Evolutionary conservation across 1,140 invertebrate species (phyloP).

Genomic region (Plectrocnemia conspersa): DNA sequence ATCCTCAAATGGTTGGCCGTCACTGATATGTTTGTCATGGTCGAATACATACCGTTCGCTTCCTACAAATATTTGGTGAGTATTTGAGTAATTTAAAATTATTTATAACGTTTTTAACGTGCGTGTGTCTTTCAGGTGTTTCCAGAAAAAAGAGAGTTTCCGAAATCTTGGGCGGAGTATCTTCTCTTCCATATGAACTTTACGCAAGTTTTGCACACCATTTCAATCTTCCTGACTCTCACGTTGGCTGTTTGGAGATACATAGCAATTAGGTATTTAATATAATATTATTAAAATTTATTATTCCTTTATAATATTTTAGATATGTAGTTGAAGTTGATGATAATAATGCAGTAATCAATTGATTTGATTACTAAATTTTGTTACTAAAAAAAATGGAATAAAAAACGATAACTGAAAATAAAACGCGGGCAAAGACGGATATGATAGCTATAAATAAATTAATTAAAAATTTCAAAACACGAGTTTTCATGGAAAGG

Average conservation of each 20-base stretch:
- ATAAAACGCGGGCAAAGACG: too few relatives aligned
- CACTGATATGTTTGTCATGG: conserved; percentile 81
- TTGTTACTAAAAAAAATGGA: too few relatives aligned
- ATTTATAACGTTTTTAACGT: neutral
- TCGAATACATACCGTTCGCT: conserved; percentile 80
- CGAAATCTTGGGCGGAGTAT: conserved; percentile 61
- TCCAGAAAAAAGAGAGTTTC: conserved; percentile 44
- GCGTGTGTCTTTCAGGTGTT: conserved; percentile 38
- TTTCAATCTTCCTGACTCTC: conserved; percentile 83
- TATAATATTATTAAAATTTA: too few relatives aligned
- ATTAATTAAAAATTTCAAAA: too few relatives aligned
- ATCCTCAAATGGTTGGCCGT: conserved; percentile 74
- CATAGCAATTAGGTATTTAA: conserved; percentile 50
- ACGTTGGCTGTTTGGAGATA: conserved; percentile 67
- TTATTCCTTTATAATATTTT: too few relatives aligned
- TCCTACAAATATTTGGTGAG: conserved; percentile 66
- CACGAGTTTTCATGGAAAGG: too few relatives aligned
- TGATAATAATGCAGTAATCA: too few relatives aligned
- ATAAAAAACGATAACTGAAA: too few relatives aligned
- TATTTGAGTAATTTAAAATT: conserved; percentile 6
- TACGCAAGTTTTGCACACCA: conserved; percentile 74
- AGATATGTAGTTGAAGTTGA: too few relatives aligned
- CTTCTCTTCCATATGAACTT: conserved; percentile 78
- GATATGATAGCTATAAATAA: too few relatives aligned
- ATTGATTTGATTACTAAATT: too few relatives aligned